Percentiles rank a stretch among this genome's conserved stretches.
These are phyloP conservation scores for Eonycteris spelaea DNA, from an alignment of 2,113 vertebrate species.

Conservation along the genomic window DNA sequence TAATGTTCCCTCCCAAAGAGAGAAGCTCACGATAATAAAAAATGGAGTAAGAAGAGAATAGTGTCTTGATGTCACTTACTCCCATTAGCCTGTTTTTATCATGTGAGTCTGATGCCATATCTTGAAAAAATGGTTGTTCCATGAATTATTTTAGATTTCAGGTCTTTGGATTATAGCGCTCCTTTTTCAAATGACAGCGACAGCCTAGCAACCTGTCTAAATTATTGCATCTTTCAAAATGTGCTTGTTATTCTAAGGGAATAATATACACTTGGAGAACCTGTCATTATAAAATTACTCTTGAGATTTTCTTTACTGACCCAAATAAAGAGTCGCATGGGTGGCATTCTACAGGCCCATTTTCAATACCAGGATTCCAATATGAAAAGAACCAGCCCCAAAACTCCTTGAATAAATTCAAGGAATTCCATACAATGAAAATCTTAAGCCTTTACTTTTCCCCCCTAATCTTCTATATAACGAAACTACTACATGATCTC, in stretches of 20 bases:
- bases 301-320: background rate
- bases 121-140: background rate
- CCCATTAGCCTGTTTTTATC: background rate
- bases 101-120: background rate
- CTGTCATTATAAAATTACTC: background rate
- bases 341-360: background rate
- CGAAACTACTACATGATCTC: background rate
- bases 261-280: background rate
- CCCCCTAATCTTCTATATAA: background rate
- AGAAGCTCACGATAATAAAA: background rate
- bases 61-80: background rate
- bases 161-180: background rate
- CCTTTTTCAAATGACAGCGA: background rate
- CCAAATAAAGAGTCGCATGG: background rate
- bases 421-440: background rate
- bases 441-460: background rate
- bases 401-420: background rate
- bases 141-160: slow-evolving; percentile 13
- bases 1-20: background rate
- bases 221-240: background rate
- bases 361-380: background rate
- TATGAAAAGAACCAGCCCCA: background rate
- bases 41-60: background rate
- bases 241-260: background rate
- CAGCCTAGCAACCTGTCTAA: background rate